Evolutionary conservation across 2,113 vertebrate species (phyloP).

Genomic region (Turdus rufiventris): DNA sequence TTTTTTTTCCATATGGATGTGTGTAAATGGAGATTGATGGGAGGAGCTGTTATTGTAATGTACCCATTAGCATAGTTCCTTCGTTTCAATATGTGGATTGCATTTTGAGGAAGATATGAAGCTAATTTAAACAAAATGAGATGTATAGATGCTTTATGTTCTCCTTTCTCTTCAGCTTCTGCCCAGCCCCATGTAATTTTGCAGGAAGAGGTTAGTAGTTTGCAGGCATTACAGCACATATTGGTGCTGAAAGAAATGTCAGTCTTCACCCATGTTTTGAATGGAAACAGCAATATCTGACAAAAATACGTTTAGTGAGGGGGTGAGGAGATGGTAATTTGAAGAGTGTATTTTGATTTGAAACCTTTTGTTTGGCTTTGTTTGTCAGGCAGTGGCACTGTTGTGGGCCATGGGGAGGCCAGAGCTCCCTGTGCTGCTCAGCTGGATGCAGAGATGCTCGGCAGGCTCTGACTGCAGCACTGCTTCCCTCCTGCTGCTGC

Average conservation of each 20-base stretch:
- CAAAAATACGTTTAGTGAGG: neutral
- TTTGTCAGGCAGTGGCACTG: fast-evolving
- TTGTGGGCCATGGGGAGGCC: neutral
- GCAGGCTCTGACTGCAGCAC: neutral
- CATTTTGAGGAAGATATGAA: neutral
- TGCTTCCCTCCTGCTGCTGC: neutral
- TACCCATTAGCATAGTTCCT: neutral
- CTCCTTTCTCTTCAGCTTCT: neutral
- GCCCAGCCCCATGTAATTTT: neutral
- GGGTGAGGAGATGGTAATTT: neutral
- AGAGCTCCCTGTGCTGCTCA: fast-evolving
- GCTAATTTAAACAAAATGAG: neutral
- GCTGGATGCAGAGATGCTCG: fast-evolving
- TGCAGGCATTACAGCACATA: neutral
- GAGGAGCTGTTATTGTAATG: neutral
- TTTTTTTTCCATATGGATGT: constrained; percentile 5
- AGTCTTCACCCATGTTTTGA: neutral
- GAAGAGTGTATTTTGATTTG: neutral
- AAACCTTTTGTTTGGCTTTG: neutral
- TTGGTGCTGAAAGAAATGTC: neutral
- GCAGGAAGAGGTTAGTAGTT: neutral
- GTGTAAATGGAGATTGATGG: constrained; percentile 27
- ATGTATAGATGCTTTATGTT: neutral
- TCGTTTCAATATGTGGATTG: constrained; percentile 17
- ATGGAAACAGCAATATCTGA: neutral